These are phyloP conservation scores for Callopanchax toddi DNA, from an alignment of 2,113 vertebrate species.

Conservation along the genomic window DNA sequence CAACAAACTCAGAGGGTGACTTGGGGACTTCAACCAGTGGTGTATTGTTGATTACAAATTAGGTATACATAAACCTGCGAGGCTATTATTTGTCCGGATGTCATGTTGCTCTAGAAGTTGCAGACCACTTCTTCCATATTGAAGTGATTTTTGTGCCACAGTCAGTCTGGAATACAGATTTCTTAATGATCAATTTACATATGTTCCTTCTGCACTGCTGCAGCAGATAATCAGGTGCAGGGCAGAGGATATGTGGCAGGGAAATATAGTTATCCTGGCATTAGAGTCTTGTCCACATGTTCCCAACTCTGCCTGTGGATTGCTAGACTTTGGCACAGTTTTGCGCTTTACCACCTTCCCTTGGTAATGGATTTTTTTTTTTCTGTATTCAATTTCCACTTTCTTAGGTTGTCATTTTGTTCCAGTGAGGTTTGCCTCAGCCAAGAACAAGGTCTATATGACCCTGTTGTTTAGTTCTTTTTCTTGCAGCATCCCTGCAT, in stretches of 20 bases:
- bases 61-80: neutral
- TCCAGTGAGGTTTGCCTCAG: slow-evolving; percentile 21
- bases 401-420: slow-evolving; percentile 42
- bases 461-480: slow-evolving; percentile 41
- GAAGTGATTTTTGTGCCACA: too few species aligned
- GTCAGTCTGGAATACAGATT: too few species aligned
- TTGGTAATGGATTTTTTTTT: slow-evolving; percentile 32
- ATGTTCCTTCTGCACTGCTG: slow-evolving; percentile 5
- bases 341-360: slow-evolving; percentile 26
- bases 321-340: slow-evolving; percentile 19
- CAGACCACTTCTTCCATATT: too few species aligned
- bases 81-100: too few species aligned
- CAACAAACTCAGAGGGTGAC: slow-evolving; percentile 21
- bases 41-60: neutral
- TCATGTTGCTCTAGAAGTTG: too few species aligned
- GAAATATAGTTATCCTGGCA: slow-evolving; percentile 3
- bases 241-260: neutral
- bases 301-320: slow-evolving; percentile 2
- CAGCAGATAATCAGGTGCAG: neutral
- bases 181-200: neutral
- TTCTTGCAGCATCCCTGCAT: slow-evolving; percentile 24
- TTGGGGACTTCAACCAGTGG: neutral
- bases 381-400: slow-evolving; percentile 36
- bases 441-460: slow-evolving; percentile 17
- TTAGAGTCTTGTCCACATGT: neutral